These are phyloP conservation scores for Condylostylus longicornis DNA, from an alignment of 1,140 invertebrate genomes.

Conservation along the genomic window DNA sequence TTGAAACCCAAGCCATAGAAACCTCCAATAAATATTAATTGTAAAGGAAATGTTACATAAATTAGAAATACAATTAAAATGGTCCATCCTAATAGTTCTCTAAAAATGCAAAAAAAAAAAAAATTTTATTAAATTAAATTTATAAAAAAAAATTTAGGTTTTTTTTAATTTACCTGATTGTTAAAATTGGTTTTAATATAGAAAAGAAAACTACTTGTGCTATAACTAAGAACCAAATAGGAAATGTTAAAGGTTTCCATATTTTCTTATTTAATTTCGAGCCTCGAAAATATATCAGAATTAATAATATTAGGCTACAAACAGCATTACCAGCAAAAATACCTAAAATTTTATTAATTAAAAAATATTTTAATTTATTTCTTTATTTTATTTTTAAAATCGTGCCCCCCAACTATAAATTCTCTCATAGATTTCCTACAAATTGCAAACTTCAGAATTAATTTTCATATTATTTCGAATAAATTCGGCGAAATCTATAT, in stretches of 20 bases:
- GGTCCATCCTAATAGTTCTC: constrained; percentile 51
- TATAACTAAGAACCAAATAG: too few species aligned
- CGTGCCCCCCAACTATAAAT: too few species aligned
- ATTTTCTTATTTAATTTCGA: too few species aligned
- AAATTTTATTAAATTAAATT: not conserved
- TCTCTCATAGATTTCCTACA: too few species aligned
- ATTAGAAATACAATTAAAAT: constrained; percentile 70
- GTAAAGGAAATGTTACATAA: constrained; percentile 65
- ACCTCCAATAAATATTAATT: constrained; percentile 39
- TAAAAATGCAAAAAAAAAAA: constrained; percentile 7
- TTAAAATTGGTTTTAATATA: constrained; percentile 1
- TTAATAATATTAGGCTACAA: too few species aligned
- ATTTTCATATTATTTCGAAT: constrained; percentile 9
- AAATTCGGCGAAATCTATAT: constrained; percentile 14
- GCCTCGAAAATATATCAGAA: too few species aligned
- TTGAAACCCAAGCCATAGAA: constrained; percentile 42
- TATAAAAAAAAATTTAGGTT: not conserved
- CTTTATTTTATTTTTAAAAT: too few species aligned
- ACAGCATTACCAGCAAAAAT: too few species aligned
- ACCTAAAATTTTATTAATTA: too few species aligned
- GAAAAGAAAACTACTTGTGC: not conserved
- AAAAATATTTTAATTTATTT: too few species aligned
- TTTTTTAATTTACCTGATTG: not conserved
- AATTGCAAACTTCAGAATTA: not conserved
- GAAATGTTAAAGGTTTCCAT: too few species aligned